Evolutionary conservation across 2,888 invertebrate species (phyloP).

Genomic region (Dynastes maya): DNA sequence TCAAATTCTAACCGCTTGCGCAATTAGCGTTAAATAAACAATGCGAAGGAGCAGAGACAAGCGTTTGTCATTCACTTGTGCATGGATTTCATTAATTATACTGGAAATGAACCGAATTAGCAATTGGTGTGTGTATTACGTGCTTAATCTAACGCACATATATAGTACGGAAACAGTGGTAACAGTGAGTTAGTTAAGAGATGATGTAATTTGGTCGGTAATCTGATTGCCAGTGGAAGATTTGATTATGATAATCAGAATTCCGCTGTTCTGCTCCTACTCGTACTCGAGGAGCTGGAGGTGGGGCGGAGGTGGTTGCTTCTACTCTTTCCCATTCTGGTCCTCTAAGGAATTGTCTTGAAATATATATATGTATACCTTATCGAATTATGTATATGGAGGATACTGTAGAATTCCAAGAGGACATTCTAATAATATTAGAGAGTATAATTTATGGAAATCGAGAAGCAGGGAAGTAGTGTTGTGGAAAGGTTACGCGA

Average conservation of each 20-base stretch:
- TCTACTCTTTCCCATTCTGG: slow-evolving; percentile 1
- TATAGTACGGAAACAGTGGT: slow-evolving; percentile 59
- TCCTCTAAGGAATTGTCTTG: slow-evolving; percentile 35
- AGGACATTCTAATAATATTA: slow-evolving; percentile 45
- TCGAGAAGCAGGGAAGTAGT: slow-evolving; percentile 1
- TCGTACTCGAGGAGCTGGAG: slow-evolving; percentile 20
- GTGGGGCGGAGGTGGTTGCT: background rate
- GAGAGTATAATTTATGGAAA: slow-evolving; percentile 42
- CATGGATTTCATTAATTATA: slow-evolving; percentile 59
- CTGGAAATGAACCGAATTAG: slow-evolving; percentile 59
- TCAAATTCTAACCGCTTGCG: slow-evolving; percentile 51
- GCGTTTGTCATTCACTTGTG: slow-evolving; percentile 50
- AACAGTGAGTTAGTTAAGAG: slow-evolving; percentile 67
- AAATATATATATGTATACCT: slow-evolving; percentile 54
- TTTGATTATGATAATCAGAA: slow-evolving; percentile 68
- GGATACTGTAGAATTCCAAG: slow-evolving; percentile 32
- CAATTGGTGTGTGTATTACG: slow-evolving; percentile 57
- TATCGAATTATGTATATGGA: slow-evolving; percentile 47
- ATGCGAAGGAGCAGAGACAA: slow-evolving; percentile 17
- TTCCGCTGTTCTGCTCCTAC: slow-evolving; percentile 35
- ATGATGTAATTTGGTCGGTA: slow-evolving; percentile 67
- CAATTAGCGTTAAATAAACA: slow-evolving; percentile 49
- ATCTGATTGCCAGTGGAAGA: slow-evolving; percentile 67
- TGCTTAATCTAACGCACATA: slow-evolving; percentile 58
- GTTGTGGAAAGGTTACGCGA: slow-evolving; percentile 4